phyloP scores from a whole-genome alignment of 1,140 invertebrate genomes.

The Bombyx mandarina region DNA sequence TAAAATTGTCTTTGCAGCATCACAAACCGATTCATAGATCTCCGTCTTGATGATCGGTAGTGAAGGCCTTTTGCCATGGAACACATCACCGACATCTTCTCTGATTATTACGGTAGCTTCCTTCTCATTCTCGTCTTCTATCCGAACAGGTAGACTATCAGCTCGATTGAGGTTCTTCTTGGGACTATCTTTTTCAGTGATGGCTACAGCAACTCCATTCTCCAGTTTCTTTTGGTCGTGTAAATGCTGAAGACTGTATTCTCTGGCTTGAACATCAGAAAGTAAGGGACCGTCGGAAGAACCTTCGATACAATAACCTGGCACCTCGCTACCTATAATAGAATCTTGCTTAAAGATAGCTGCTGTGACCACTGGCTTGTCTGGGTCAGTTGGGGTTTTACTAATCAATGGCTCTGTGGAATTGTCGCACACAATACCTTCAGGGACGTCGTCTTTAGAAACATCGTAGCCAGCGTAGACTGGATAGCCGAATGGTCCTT shows the following conservation, averaged over 20 bases:
- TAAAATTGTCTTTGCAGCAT: constrained; percentile 46
- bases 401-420: constrained; percentile 60
- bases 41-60: constrained; percentile 58
- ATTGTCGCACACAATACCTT: constrained; percentile 50
- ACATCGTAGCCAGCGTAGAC: constrained; percentile 73
- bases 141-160: constrained; percentile 51
- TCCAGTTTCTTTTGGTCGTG: constrained; percentile 59
- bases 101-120: constrained; percentile 45
- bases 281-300: constrained; percentile 64
- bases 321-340: constrained; percentile 60
- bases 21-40: constrained; percentile 57
- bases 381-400: constrained; percentile 68
- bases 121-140: constrained; percentile 40
- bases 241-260: constrained; percentile 59
- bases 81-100: constrained; percentile 45
- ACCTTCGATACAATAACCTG: constrained; percentile 65
- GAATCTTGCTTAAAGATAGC: constrained; percentile 76
- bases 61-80: constrained; percentile 56
- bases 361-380: constrained; percentile 77
- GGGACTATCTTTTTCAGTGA: constrained; percentile 47
- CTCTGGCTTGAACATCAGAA: constrained; percentile 65
- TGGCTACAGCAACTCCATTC: constrained; percentile 53
- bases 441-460: constrained; percentile 66
- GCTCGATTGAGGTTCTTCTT: constrained; percentile 49
- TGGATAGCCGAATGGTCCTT: constrained; percentile 78